phyloP scores from a whole-genome alignment of 2,113 vertebrate species.

The Pelecanus crispus region DNA sequence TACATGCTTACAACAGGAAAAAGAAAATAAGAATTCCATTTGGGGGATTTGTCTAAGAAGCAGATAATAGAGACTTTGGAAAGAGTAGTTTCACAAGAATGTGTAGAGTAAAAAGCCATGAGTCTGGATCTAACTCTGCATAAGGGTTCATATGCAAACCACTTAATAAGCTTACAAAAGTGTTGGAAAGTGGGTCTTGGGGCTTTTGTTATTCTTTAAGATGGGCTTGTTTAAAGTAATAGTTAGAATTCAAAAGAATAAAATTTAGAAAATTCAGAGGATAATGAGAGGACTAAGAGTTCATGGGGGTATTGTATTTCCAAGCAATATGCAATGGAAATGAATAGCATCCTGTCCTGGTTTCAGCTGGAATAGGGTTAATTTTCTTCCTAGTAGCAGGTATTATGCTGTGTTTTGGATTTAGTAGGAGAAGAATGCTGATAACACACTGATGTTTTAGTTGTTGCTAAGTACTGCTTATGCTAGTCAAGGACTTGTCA shows the following conservation, averaged over 20 bases:
- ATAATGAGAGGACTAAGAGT: background rate
- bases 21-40: background rate
- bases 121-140: background rate
- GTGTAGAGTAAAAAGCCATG: background rate
- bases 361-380: too few relatives aligned
- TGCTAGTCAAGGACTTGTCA: too few relatives aligned
- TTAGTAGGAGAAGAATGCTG: too few relatives aligned
- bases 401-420: too few relatives aligned
- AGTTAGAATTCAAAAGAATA: background rate
- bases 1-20: background rate
- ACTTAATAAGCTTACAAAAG: background rate
- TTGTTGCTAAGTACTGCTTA: too few relatives aligned
- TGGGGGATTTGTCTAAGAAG: background rate
- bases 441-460: too few relatives aligned
- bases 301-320: background rate
- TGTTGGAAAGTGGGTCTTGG: background rate
- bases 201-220: background rate
- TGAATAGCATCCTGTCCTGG: background rate
- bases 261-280: background rate
- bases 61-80: background rate
- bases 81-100: background rate
- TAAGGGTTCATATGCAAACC: background rate
- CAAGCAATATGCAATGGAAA: background rate
- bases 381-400: too few relatives aligned
- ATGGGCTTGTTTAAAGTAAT: background rate